A percentile compares a stretch with the other conserved stretches of the same genome.
Evolutionary conservation across 2,113 vertebrate species (phyloP).

Genomic region (Pelusios castaneus): DNA sequence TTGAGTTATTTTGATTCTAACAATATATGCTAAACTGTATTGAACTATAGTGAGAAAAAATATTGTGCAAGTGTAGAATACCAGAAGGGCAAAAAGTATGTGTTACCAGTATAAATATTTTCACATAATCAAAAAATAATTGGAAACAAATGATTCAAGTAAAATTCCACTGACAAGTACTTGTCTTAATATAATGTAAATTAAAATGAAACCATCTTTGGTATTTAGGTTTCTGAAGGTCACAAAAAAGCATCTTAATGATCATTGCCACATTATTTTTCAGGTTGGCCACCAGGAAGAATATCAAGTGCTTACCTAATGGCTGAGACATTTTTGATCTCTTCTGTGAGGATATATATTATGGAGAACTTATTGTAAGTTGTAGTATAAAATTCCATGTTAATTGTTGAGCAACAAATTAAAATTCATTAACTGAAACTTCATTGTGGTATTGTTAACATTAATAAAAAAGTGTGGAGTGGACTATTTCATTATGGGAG

Average conservation of each 20-base stretch:
- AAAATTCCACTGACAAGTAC: neutral
- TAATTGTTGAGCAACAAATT: conserved; percentile 34
- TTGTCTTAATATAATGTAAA: neutral
- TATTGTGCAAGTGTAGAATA: accelerated
- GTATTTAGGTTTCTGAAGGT: neutral
- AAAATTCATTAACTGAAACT: conserved; percentile 28
- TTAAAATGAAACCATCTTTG: neutral
- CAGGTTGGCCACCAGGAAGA: conserved; percentile 49
- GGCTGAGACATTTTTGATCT: neutral
- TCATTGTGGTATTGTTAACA: neutral
- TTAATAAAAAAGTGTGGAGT: conserved; percentile 34
- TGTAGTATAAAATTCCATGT: neutral
- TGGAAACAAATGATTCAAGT: neutral
- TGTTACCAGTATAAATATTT: neutral
- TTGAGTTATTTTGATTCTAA: neutral
- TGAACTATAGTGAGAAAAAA: neutral
- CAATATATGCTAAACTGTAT: neutral
- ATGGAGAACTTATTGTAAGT: conserved; percentile 38
- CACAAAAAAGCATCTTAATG: neutral
- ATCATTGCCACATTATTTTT: conserved; percentile 31
- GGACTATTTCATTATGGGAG: neutral
- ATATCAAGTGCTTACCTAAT: conserved; percentile 3
- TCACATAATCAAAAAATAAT: neutral
- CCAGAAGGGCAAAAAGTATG: neutral
- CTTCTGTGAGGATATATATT: conserved; percentile 34